phyloP scores from a whole-genome alignment of 1,140 invertebrate genomes.

The Conus ventricosus region DNA sequence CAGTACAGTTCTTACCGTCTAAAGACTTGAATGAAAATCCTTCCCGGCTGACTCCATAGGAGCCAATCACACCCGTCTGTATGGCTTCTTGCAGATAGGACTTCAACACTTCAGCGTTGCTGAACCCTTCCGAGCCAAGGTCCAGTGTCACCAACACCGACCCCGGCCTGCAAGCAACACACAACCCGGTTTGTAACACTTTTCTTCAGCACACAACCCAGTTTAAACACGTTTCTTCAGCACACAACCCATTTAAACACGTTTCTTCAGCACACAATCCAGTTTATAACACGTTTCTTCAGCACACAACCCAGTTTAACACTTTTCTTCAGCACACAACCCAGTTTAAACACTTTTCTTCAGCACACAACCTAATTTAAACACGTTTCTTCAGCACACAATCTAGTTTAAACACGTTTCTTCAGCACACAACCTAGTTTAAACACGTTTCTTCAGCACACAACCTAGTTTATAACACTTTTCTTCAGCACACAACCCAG shows the following conservation, averaged over 20 bases:
- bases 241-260: background rate
- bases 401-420: no score
- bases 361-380: no score
- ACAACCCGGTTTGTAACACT: background rate
- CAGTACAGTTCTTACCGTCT: conserved; percentile 70
- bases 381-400: no score
- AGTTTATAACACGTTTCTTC: no score
- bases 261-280: no score
- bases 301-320: no score
- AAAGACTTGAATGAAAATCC: conserved; percentile 76
- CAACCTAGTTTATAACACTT: no score
- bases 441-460: background rate
- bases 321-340: no score
- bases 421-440: no score
- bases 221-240: background rate
- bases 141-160: conserved; percentile 72
- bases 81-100: conserved; percentile 68
- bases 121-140: conserved; percentile 73
- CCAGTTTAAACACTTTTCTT: no score
- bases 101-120: conserved; percentile 68
- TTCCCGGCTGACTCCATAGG: conserved; percentile 69
- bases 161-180: conserved; percentile 39
- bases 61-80: conserved; percentile 66
- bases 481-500: no score
- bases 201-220: no score